These are phyloP conservation scores for Philonicus albiceps DNA, from an alignment of 2,888 invertebrate genomes.

Conservation along the genomic window DNA sequence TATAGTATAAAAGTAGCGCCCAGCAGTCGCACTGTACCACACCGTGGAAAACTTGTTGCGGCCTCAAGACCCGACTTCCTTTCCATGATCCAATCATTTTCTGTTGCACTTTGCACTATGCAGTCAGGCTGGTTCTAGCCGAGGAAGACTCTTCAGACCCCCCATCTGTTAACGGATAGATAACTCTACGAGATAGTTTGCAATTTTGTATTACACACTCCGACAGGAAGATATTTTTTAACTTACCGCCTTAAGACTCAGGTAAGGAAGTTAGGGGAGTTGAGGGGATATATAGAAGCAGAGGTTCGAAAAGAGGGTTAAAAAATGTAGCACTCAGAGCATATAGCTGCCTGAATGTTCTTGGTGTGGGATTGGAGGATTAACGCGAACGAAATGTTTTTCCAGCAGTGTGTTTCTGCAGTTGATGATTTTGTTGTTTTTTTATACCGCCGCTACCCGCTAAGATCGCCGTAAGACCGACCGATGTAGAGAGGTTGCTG, in stretches of 20 bases:
- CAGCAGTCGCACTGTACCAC: not conserved
- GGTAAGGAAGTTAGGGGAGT: not conserved
- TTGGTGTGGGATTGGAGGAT: not conserved
- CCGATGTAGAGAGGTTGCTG: not conserved
- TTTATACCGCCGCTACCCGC: not conserved
- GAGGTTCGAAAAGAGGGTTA: not conserved
- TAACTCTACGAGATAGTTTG: not conserved
- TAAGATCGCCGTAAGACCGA: not conserved
- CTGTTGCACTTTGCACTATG: not conserved
- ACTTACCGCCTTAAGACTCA: not conserved
- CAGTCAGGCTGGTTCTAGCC: not conserved
- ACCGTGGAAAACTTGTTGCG: constrained; percentile 29
- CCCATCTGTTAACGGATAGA: not conserved
- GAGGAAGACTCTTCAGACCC: not conserved
- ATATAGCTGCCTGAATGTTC: not conserved
- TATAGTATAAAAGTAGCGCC: not conserved
- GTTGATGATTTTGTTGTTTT: constrained; percentile 20
- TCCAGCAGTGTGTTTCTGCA: not conserved
- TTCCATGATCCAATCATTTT: constrained; percentile 20
- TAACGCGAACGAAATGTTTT: not conserved
- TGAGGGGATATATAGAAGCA: not conserved
- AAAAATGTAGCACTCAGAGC: not conserved
- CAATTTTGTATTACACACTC: not conserved
- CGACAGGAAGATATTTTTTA: not conserved
- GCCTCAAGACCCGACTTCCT: constrained; percentile 27